A percentile compares a stretch with the other conserved stretches of the same genome.
phyloP scores from a whole-genome alignment of 53 echinoderm and acorn worm species.

The Holothuria scabra region DNA sequence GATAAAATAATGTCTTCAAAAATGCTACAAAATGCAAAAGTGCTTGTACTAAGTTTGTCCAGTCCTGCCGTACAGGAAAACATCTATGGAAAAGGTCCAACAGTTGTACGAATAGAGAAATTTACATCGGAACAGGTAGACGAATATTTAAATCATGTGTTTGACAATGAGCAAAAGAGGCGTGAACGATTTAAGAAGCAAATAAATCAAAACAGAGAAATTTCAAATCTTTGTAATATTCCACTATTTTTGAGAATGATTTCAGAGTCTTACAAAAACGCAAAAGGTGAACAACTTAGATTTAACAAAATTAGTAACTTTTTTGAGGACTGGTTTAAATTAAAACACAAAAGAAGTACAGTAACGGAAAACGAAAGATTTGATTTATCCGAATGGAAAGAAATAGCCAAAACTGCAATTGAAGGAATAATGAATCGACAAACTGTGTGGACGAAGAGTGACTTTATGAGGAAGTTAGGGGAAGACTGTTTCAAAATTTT shows the following conservation, averaged over 20 bases:
- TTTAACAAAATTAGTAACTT: conserved; percentile 17
- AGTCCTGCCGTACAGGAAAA: background rate
- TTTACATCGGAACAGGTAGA: background rate
- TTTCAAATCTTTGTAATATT: background rate
- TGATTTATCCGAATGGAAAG: background rate
- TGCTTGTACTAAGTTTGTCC: background rate
- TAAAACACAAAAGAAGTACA: background rate
- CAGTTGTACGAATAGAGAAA: background rate
- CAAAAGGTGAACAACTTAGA: background rate
- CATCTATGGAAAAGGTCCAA: conserved; percentile 11
- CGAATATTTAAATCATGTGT: background rate
- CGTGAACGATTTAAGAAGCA: background rate
- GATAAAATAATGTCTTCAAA: conserved; percentile 21
- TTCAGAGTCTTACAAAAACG: background rate
- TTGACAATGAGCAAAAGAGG: background rate
- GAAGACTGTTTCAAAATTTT: background rate
- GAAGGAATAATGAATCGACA: background rate
- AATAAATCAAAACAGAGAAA: background rate
- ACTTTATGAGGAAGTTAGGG: background rate
- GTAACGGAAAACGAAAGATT: background rate
- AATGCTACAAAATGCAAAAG: conserved; percentile 25
- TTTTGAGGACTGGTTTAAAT: conserved; percentile 12
- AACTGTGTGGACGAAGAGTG: conserved; percentile 5
- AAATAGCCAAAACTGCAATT: background rate
- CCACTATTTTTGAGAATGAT: conserved; percentile 19